Evolutionary conservation across 2,113 vertebrate genomes (phyloP), one percentile per base, ranked within the genome.

Genomic region (Maccullochella peelii): DNA sequence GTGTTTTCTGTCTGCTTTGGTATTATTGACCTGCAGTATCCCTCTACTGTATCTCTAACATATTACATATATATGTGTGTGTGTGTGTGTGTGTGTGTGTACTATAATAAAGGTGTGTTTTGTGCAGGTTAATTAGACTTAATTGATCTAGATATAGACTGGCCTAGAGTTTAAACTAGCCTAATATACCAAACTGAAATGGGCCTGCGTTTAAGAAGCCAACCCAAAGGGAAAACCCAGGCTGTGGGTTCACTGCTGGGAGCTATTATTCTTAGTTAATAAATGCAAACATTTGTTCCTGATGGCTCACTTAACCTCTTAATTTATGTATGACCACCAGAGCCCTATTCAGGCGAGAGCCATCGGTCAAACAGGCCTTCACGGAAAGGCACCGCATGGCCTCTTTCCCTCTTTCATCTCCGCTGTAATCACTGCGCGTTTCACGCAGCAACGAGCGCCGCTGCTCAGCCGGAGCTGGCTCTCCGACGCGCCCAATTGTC

Each of bases 401-500:
- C 94, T 72, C 90, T 73, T 86, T 93, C 83, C 95, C 88, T 90
- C 92, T 97, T 96, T 96, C 96, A 97, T 94, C 91, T 73, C 77
- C 76, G 83, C 94, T 86, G 93, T 93, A 95, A 95, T 95, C 88
- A 88, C 92, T 90, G 96, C 94, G 94, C 95, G 93, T 94, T 94
- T 96, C 95, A 96, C 95, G 89, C 87, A 82, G 82, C 89, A 92
- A 69, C 93, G 93, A 95, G 94, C 94, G 95, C 95, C 94, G 14
- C 25, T 84, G 91, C 93, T 88, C 93, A 82, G 93, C 95, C 93
- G 95, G 95, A 94, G 90, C 92, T 91, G 93, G 95, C 96, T 95
- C 96, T 97, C 95, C 94, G 96, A 95, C 89, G 94, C 94, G 94
- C 93, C 96, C 96, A 96, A 97, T 93, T 95, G 95, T 96, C 92